Conservation (phyloP, 2,797 vertebrate genomes). For the Squalus acanthias region DNA sequence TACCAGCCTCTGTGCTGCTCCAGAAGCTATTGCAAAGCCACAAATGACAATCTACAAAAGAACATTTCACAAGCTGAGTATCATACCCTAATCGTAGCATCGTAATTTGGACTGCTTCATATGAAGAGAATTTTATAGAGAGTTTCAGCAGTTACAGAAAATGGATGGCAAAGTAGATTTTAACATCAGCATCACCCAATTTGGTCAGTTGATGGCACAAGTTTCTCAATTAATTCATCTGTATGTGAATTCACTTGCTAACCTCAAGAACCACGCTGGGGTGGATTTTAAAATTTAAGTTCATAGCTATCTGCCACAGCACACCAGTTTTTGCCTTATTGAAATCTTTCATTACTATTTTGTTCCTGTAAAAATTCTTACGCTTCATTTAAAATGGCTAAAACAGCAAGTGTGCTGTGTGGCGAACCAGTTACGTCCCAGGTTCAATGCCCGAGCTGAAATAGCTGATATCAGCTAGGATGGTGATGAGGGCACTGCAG, state of each 20-base stretch:
- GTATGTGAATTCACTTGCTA: background rate
- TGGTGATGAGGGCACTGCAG: background rate
- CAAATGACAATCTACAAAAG: conserved; percentile 83
- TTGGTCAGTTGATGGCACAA: background rate
- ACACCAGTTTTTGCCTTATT: background rate
- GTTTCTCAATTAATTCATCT: background rate
- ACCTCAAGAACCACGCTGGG: background rate
- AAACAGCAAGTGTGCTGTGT: background rate
- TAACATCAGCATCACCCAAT: background rate
- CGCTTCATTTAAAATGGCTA: background rate
- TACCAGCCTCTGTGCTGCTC: conserved; percentile 83
- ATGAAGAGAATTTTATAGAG: background rate
- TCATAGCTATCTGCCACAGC: background rate
- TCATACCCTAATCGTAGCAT: background rate
- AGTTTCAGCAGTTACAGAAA: background rate
- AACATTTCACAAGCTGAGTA: background rate
- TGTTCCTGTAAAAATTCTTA: background rate
- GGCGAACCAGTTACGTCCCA: background rate
- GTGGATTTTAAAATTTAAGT: background rate
- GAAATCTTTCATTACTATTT: background rate
- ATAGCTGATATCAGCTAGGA: background rate
- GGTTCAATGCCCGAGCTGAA: background rate
- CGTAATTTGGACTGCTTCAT: background rate
- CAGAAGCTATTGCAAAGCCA: conserved; percentile 86
- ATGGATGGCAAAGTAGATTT: background rate